These are phyloP conservation scores for Myripristis jacobus DNA, from an alignment of 2,797 vertebrate species.

Conservation along the genomic window DNA sequence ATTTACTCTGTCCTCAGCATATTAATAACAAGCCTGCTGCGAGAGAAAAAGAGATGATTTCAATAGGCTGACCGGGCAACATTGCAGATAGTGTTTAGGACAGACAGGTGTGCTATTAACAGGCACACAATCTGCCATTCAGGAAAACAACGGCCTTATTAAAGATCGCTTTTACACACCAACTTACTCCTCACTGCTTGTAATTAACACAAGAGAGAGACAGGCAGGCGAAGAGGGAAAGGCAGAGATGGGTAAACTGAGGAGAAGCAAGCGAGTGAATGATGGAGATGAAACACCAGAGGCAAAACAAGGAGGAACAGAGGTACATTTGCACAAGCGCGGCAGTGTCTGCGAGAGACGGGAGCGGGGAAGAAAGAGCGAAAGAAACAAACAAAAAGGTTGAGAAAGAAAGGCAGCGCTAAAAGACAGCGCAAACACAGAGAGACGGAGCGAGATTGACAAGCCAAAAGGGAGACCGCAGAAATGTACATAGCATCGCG, in stretches of 20 bases:
- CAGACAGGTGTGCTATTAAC: conserved; percentile 23
- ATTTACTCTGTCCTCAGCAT: conserved; percentile 3
- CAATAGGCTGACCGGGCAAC: not conserved
- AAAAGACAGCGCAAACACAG: conserved; percentile 33
- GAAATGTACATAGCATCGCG: conserved; percentile 55
- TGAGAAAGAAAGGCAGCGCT: conserved; percentile 17
- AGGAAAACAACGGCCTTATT: conserved; percentile 34
- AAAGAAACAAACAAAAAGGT: conserved; percentile 45
- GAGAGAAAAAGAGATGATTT: conserved; percentile 3
- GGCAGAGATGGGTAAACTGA: conserved; percentile 27
- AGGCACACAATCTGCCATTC: not conserved
- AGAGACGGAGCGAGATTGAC: conserved; percentile 65
- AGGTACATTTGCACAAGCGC: conserved; percentile 53
- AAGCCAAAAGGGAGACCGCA: conserved; percentile 63
- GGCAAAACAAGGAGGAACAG: conserved; percentile 34
- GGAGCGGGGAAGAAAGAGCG: conserved; percentile 16
- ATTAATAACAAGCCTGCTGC: conserved; percentile 14
- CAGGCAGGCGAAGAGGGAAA: conserved; percentile 32
- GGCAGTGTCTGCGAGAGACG: conserved; percentile 33
- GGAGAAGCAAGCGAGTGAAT: conserved; percentile 32
- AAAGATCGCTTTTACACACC: conserved; percentile 44
- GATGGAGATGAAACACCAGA: conserved; percentile 59
- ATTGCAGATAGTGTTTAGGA: conserved; percentile 35
- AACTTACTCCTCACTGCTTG: conserved; percentile 32
- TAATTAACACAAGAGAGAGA: conserved; percentile 55